Conservation (phyloP, 2,797 vertebrate genomes). For the Sebastes vulpes region DNA sequence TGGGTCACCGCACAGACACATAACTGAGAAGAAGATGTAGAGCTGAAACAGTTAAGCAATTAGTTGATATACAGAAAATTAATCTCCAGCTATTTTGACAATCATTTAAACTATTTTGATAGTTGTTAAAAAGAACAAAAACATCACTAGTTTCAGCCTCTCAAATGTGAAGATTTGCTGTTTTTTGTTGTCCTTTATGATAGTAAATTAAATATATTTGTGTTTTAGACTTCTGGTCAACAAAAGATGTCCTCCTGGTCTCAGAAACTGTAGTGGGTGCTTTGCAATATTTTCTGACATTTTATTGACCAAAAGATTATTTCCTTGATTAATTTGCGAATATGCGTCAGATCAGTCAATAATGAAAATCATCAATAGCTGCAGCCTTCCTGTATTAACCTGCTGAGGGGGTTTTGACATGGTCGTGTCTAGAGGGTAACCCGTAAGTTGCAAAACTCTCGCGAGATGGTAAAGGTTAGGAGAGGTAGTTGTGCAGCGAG, state of each 20-base stretch:
- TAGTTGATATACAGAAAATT: background rate
- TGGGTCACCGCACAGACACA: constrained; percentile 69
- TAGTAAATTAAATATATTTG: background rate
- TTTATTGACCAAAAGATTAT: background rate
- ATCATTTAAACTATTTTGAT: background rate
- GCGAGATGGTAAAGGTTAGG: too few species aligned
- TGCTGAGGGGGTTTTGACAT: background rate
- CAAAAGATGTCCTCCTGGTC: background rate
- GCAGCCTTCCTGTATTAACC: background rate
- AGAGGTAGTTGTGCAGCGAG: too few species aligned
- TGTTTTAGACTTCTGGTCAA: background rate
- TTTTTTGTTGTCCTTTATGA: background rate
- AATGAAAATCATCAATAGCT: background rate
- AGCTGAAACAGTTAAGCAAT: background rate
- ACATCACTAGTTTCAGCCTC: background rate
- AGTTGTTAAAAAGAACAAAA: background rate
- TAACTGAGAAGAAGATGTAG: background rate
- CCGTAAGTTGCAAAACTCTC: too few species aligned
- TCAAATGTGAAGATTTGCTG: background rate
- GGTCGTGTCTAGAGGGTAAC: too few species aligned
- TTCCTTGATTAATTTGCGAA: background rate
- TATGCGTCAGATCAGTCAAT: background rate
- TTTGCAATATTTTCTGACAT: background rate
- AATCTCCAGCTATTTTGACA: background rate
- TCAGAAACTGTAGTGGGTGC: background rate